phyloP scores from a whole-genome alignment of 2,888 invertebrate species.

The Drosophila antonietae region DNA sequence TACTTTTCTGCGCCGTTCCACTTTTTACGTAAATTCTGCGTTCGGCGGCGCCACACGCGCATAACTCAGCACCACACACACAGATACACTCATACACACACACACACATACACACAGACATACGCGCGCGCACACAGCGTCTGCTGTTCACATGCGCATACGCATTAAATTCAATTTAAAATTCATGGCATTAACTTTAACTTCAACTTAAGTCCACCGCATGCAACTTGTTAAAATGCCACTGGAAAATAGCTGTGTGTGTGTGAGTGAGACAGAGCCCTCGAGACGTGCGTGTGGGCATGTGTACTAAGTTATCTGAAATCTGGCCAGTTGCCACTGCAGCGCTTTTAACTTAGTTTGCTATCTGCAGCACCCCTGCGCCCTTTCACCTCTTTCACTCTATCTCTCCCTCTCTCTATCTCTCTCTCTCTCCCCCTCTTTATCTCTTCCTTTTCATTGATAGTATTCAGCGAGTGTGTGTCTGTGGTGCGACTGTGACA shows the following conservation, averaged over 20 bases:
- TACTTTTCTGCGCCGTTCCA: constrained; percentile 67
- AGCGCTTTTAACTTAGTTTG: constrained; percentile 73
- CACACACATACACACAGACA: neutral
- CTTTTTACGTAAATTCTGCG: constrained; percentile 70
- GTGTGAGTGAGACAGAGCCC: neutral
- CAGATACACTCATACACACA: constrained; percentile 1
- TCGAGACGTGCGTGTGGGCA: constrained; percentile 16
- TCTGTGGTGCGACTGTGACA: constrained; percentile 7
- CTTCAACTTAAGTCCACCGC: constrained; percentile 77
- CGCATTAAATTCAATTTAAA: constrained; percentile 80
- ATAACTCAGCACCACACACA: constrained; percentile 26
- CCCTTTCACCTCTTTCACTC: neutral
- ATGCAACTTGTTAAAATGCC: constrained; percentile 75
- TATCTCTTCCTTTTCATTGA: neutral
- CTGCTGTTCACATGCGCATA: constrained; percentile 43
- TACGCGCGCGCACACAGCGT: neutral
- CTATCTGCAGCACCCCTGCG: constrained; percentile 31
- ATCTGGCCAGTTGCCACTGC: constrained; percentile 60
- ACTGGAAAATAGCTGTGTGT: constrained; percentile 15
- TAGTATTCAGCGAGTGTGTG: constrained; percentile 8
- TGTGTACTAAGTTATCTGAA: constrained; percentile 53
- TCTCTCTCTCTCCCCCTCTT: neutral
- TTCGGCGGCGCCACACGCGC: constrained; percentile 35
- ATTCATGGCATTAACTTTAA: constrained; percentile 80
- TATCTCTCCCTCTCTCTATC: neutral